Evolutionary conservation across 2,113 vertebrate genomes (phyloP).

Genomic region (Crypturellus undulatus): DNA sequence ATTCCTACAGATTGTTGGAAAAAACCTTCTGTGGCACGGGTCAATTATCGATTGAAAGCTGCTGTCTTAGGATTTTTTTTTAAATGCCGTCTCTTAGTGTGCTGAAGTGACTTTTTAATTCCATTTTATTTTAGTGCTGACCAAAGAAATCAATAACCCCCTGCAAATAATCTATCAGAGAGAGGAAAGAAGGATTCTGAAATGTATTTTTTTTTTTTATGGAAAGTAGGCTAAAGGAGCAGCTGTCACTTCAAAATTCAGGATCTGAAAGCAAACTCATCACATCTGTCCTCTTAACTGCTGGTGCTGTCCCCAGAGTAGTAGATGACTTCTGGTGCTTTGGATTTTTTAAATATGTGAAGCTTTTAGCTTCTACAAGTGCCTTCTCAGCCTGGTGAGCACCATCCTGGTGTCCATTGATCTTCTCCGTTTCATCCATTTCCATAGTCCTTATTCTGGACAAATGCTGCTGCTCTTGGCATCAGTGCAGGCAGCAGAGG

Average conservation of each 20-base stretch:
- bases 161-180: constrained; percentile 39
- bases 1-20: constrained; percentile 16
- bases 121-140: constrained; percentile 21
- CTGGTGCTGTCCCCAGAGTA: background rate
- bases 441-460: background rate
- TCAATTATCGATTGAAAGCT: constrained; percentile 22
- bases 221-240: background rate
- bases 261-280: background rate
- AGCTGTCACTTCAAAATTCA: background rate
- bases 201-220: background rate
- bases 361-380: background rate
- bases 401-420: background rate
- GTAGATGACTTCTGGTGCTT: background rate
- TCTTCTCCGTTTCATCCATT: background rate
- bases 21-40: constrained; percentile 10
- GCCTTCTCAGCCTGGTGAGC: background rate
- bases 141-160: constrained; percentile 47
- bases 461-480: background rate
- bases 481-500: background rate
- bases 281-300: background rate
- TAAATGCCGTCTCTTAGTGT: constrained; percentile 3
- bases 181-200: background rate
- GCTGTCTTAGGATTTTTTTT: constrained; percentile 10
- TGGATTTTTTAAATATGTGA: background rate
- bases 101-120: constrained; percentile 47